Conservation (phyloP, 2,113 vertebrate genomes). For the Forbesichthys papilliferus region DNA sequence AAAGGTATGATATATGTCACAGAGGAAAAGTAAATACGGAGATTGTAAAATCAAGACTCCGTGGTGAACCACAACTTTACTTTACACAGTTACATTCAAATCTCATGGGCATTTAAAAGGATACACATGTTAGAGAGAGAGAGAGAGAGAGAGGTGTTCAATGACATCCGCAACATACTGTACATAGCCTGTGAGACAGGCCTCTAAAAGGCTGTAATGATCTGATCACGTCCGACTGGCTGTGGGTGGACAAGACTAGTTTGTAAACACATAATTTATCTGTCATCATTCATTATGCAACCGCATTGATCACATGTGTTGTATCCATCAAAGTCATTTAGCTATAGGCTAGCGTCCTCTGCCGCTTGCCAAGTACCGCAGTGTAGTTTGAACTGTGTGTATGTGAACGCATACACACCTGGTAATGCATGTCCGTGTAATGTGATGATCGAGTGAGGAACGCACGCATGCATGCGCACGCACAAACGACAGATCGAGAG, state of each 20-base stretch:
- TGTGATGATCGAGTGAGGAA: no score
- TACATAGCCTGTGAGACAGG: slow-evolving; percentile 7
- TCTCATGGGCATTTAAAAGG: not conserved
- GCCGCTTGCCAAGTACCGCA: not conserved
- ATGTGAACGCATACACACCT: not conserved
- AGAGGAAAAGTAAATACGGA: not conserved
- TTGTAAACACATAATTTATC: slow-evolving; percentile 45
- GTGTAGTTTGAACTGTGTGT: not conserved
- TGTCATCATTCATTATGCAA: slow-evolving; percentile 38
- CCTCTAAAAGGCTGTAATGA: slow-evolving; percentile 16
- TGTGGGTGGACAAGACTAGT: slow-evolving; percentile 35
- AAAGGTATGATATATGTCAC: slow-evolving; percentile 36
- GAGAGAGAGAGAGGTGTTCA: not conserved
- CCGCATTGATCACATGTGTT: slow-evolving; percentile 34
- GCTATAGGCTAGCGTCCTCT: not conserved
- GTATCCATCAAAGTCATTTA: slow-evolving; percentile 31
- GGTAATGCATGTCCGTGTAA: no score
- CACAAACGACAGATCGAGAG: no score
- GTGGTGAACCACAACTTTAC: not conserved
- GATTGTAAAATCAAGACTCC: no score
- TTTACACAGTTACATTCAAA: not conserved
- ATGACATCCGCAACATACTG: slow-evolving; percentile 3
- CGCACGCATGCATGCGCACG: not conserved
- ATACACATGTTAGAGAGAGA: not conserved
- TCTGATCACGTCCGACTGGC: slow-evolving; percentile 26